phyloP scores from a whole-genome alignment of 2,113 vertebrate species.

The Lutjanus erythropterus region DNA sequence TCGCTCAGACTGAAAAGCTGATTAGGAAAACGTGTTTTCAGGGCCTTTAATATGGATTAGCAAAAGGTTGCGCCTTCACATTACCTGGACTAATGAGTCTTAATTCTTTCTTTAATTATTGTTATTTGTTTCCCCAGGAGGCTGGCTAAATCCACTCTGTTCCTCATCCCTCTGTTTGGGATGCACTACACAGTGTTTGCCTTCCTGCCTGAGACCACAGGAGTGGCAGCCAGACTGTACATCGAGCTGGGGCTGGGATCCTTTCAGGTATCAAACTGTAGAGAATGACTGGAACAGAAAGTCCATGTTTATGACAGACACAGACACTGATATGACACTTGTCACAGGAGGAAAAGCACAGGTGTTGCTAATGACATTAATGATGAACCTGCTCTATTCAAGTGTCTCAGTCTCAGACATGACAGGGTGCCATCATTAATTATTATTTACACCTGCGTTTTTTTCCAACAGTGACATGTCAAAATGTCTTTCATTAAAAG shows the following conservation, averaged over 20 bases:
- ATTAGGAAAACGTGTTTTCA: neutral
- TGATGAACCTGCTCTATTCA: neutral
- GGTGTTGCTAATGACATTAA: neutral
- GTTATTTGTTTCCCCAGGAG: conserved; percentile 82
- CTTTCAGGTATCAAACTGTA: conserved; percentile 89
- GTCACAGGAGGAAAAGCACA: neutral
- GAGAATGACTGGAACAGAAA: neutral
- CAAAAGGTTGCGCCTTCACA: neutral
- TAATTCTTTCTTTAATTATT: conserved; percentile 22
- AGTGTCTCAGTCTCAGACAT: neutral
- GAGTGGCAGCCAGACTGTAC: conserved; percentile 90
- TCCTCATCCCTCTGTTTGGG: conserved; percentile 97
- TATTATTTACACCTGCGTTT: neutral
- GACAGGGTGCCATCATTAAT: neutral
- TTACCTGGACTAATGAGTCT: conserved; percentile 8
- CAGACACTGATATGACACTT: too few relatives aligned
- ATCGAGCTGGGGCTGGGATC: conserved; percentile 95
- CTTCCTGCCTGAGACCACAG: conserved; percentile 91
- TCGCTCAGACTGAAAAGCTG: neutral
- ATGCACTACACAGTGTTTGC: conserved; percentile 95
- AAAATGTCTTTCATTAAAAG: neutral
- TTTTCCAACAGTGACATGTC: neutral
- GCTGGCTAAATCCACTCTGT: conserved; percentile 94
- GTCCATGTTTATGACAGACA: too few relatives aligned
- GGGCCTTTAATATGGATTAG: neutral